Conservation (phyloP, 2,888 invertebrate genomes). For the Tortrix viridana region DNA sequence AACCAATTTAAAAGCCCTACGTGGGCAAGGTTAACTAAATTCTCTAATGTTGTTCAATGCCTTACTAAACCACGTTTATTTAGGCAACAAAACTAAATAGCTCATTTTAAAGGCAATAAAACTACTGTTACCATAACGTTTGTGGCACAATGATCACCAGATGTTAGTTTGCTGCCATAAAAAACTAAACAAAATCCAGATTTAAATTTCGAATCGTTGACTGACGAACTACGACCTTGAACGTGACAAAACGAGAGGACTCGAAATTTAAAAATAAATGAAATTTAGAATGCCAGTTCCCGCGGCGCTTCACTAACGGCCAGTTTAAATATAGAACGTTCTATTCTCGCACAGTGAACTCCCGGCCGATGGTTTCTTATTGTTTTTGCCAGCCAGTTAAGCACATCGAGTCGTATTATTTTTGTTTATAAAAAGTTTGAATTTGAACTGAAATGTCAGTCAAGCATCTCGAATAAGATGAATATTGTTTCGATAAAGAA, state of each 20-base stretch:
- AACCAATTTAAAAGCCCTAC: slow-evolving; percentile 30
- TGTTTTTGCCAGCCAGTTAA: slow-evolving; percentile 68
- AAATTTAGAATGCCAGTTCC: slow-evolving; percentile 72
- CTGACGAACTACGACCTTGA: slow-evolving; percentile 68
- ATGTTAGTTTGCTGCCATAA: slow-evolving; percentile 53
- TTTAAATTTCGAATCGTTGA: slow-evolving; percentile 48
- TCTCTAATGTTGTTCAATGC: slow-evolving; percentile 28
- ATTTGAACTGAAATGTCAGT: no score
- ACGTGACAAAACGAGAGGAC: slow-evolving; percentile 76
- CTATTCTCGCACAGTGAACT: slow-evolving; percentile 80
- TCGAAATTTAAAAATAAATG: slow-evolving; percentile 71
- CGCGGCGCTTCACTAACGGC: slow-evolving; percentile 77
- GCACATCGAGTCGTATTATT: slow-evolving; percentile 19
- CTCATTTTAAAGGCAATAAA: slow-evolving; percentile 58
- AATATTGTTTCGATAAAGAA: no score
- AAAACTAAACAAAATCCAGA: slow-evolving; percentile 47
- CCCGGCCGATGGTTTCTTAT: slow-evolving; percentile 77
- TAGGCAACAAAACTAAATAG: slow-evolving; percentile 43
- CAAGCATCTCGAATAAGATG: no score
- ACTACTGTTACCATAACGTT: slow-evolving; percentile 48
- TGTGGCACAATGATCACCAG: slow-evolving; percentile 58
- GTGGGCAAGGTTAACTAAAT: slow-evolving; percentile 29
- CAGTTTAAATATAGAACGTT: slow-evolving; percentile 78
- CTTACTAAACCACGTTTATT: slow-evolving; percentile 28
- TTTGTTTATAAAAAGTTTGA: no score